Base-by-base conservation (phyloP, 2,888 invertebrate genomes). In the Agonum fuliginosum region DNA sequence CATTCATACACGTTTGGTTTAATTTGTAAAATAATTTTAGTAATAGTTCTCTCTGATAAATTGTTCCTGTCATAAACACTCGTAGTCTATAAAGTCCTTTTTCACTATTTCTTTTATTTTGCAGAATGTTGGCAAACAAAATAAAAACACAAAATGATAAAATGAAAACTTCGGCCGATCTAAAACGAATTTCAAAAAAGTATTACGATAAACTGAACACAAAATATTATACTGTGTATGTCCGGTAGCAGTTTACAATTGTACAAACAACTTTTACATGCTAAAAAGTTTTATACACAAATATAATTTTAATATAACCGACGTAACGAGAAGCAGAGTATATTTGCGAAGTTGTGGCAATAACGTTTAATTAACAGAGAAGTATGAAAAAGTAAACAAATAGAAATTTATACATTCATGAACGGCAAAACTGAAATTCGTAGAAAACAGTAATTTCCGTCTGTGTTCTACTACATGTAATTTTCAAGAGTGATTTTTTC, bases 221-320 rank as follows among this genome's bases (percentile, higher is more conserved):
- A 54, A 54, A 19, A 54, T 54, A 54, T 54, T 27, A 51, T 12
- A n/a, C n/a, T n/a, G n/a, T 54, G 17, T 48, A 46, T 46, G 20
- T 48, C 24, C 24, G 24, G 24, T 5, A 22, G 20, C 48, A 8
- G 48, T 48, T 48, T 37, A 37, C 6, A 34, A 10, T 34, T 34
- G 8, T n/a, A n/a, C n/a, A n/a, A n/a, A n/a, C n/a, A n/a, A n/a
- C n/a, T n/a, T n/a, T n/a, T n/a, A n/a, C n/a, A n/a, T n/a, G n/a
- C n/a, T n/a, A n/a, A n/a, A n/a, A n/a, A n/a, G n/a, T n/a, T n/a
- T n/a, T n/a, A n/a, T n/a, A n/a, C n/a, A n/a, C n/a, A n/a, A n/a
- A n/a, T n/a, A n/a, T n/a, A n/a, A n/a, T n/a, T n/a, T n/a, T n/a
- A n/a, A n/a, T n/a, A n/a, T n/a, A n/a, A n/a, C n/a, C n/a, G n/a